Evolutionary conservation across 1,140 invertebrate species (phyloP).

Genomic region (Rhysida immarginata): DNA sequence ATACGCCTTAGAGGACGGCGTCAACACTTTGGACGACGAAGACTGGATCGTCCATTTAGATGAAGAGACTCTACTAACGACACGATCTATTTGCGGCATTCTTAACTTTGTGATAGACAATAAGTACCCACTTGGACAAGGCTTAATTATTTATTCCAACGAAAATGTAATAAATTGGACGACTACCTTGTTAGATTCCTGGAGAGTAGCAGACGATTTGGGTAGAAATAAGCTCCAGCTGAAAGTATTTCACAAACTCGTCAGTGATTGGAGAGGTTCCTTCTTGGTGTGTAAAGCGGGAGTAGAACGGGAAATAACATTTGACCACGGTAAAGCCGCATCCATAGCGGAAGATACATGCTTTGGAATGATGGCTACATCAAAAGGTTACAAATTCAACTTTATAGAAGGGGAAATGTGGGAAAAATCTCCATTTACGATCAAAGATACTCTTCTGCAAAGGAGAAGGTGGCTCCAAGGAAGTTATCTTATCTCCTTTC

Average conservation of each 20-base stretch:
- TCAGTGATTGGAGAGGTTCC: constrained; percentile 33
- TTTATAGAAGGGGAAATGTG: too few species aligned
- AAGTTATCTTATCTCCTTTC: too few species aligned
- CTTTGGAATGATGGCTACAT: not conserved
- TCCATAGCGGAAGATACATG: not conserved
- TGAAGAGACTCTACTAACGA: too few species aligned
- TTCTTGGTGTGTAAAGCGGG: too few species aligned
- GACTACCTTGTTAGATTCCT: constrained; percentile 33
- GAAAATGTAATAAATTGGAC: constrained; percentile 34
- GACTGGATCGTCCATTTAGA: constrained; percentile 37
- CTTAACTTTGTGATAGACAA: constrained; percentile 33
- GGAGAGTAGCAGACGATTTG: constrained; percentile 32
- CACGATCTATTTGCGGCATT: constrained; percentile 31
- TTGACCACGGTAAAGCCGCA: not conserved
- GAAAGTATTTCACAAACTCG: constrained; percentile 29
- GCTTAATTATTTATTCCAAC: constrained; percentile 35
- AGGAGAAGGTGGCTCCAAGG: too few species aligned
- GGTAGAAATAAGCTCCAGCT: constrained; percentile 32
- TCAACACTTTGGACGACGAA: constrained; percentile 21
- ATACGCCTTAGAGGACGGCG: constrained; percentile 32
- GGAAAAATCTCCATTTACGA: too few species aligned
- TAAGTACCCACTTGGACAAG: constrained; percentile 33
- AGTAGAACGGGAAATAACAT: not conserved
- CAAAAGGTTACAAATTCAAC: too few species aligned
- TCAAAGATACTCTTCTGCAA: too few species aligned